Evolutionary conservation across 1,140 invertebrate genomes (phyloP), one percentile per base, ranked within the genome.

Genomic region (Oryctes rhinoceros): DNA sequence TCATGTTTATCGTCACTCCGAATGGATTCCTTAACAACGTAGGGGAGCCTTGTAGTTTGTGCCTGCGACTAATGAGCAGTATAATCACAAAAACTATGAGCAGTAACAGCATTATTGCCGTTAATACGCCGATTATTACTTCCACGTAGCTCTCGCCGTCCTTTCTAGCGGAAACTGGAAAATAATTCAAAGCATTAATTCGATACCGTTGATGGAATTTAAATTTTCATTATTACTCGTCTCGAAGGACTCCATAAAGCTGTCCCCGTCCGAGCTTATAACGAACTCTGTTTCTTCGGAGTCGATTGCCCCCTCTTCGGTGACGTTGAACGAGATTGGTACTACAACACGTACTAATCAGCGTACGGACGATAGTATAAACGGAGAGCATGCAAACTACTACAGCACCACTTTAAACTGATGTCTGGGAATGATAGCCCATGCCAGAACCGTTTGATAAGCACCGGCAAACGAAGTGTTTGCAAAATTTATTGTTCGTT

Each of bases 121-220:
- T 94, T 78, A 94, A 86, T 9, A 93, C 92, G 30, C 93, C 94
- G 81, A 94, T 94, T 76, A 94, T 88, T 78, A 94, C 90, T 84
- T 94, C 93, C 49, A 94, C 91, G 85, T 92, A 91, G 79, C 92
- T 90, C 81, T 93, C 90, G 80, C 90, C 90, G 79, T 91, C 91
- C 85, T 91, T 89, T 75, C 89, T 85, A 15, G 91, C 91, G 81
- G 91, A 90, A 85, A 92, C 91, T 93, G 84, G 79, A 86, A 86
- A 80, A 82, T 71, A 71, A 71, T 71, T 71, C 24, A 71, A 71
- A 24, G 65, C 65, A 71, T 76, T 76, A 49, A 76, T 44, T 47
- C 15, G 37, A 47, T 76, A 76, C 15, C 15, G 75, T n/a, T 24
- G 75, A 76, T 24, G 37, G n/a, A 76, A 49, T 76, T 76, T 76